Evolutionary conservation across 2,113 vertebrate genomes (phyloP).

Genomic region (Pelobates fuscus): DNA sequence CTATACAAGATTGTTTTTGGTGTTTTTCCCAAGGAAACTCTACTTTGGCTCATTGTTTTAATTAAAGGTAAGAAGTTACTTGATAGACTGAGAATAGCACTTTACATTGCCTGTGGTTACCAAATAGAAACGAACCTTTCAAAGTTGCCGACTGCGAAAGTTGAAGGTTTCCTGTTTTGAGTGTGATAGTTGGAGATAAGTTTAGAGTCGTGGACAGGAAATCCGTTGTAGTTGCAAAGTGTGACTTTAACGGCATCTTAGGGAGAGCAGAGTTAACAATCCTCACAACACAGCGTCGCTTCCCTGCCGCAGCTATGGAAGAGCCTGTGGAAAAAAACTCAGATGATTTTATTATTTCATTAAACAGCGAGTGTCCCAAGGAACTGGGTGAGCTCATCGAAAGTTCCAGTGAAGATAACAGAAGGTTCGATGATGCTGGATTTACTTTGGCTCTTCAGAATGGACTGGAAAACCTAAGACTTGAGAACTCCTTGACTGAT

Average conservation of each 20-base stretch:
- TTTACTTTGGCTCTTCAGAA: slow-evolving; percentile 85
- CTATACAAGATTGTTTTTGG: no score
- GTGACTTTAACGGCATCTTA: slow-evolving; percentile 64
- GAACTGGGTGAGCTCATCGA: slow-evolving; percentile 66
- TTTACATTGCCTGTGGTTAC: not conserved
- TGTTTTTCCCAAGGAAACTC: not conserved
- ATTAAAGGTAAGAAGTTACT: not conserved
- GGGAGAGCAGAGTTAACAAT: slow-evolving; percentile 62
- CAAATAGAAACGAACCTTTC: slow-evolving; percentile 12
- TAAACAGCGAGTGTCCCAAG: slow-evolving; percentile 55
- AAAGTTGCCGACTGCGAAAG: slow-evolving; percentile 70
- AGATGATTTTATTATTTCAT: slow-evolving; percentile 62
- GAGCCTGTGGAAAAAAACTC: slow-evolving; percentile 80
- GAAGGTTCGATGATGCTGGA: slow-evolving; percentile 80
- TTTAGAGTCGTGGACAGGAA: slow-evolving; percentile 75
- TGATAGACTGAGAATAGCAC: no score
- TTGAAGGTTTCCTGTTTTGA: slow-evolving; percentile 82
- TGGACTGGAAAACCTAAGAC: slow-evolving; percentile 84
- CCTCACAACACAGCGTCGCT: slow-evolving; percentile 61
- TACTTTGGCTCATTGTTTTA: not conserved
- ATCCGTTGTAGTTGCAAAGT: slow-evolving; percentile 73
- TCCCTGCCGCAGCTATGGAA: slow-evolving; percentile 75
- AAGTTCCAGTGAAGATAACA: slow-evolving; percentile 67
- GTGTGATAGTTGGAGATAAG: slow-evolving; percentile 80
- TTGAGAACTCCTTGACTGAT: slow-evolving; percentile 88